Evolutionary conservation across 2,888 invertebrate genomes (phyloP).

Genomic region (Petrophora chlorosata): DNA sequence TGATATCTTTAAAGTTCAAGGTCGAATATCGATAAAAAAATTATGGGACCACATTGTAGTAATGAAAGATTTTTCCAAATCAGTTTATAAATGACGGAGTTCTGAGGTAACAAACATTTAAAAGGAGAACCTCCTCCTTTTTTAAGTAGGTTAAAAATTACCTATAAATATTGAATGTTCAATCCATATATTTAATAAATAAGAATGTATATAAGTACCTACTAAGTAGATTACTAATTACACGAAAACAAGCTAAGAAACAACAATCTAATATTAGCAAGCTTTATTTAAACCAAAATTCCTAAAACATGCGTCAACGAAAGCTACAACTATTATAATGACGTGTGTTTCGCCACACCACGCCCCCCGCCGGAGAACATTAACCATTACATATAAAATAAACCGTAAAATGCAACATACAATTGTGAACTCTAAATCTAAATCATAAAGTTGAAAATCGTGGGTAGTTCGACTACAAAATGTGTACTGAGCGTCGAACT

Average conservation of each 20-base stretch:
- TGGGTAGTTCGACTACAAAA: conserved; percentile 1
- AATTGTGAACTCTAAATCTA: conserved; percentile 4
- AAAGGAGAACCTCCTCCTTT: no score
- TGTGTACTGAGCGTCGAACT: conserved; percentile 14
- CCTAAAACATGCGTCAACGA: conserved; percentile 15
- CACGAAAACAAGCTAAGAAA: not conserved
- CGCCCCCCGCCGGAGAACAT: conserved; percentile 31
- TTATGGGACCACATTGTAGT: no score
- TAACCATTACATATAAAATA: conserved; percentile 22
- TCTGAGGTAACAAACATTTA: no score
- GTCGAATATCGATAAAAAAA: no score
- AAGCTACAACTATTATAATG: conserved; percentile 7
- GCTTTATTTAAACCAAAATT: conserved; percentile 1
- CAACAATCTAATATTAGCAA: conserved; percentile 2
- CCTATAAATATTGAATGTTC: no score
- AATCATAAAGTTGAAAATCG: conserved; percentile 8
- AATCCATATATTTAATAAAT: no score
- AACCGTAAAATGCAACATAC: not conserved
- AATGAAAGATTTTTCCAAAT: no score
- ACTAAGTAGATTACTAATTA: not conserved
- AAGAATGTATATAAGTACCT: no score
- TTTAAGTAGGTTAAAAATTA: no score
- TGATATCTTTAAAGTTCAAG: no score
- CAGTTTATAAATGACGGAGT: no score
- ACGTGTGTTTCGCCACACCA: conserved; percentile 23